These are phyloP conservation scores for Marisa cornuarietis DNA, from an alignment of 1,140 invertebrate species.

Conservation along the genomic window DNA sequence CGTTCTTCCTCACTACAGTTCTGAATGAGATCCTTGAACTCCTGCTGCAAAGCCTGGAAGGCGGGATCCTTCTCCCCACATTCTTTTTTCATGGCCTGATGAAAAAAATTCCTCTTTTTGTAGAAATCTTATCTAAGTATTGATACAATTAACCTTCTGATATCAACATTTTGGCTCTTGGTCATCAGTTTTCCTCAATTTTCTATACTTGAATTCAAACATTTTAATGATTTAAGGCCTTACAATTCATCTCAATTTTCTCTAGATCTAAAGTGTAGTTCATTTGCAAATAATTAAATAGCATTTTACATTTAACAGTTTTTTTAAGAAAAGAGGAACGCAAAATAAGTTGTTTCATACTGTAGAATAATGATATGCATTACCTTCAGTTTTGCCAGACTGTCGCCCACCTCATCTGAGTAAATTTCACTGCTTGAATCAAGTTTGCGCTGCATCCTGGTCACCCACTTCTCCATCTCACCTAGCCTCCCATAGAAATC, in stretches of 20 bases:
- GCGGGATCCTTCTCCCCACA: slow-evolving; percentile 49
- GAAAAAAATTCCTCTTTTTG: background rate
- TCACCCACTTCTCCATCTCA: slow-evolving; percentile 86
- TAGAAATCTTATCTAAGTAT: too few species aligned
- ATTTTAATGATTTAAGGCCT: too few species aligned
- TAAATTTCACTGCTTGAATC: slow-evolving; percentile 83
- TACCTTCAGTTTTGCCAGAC: slow-evolving; percentile 80
- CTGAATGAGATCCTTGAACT: slow-evolving; percentile 80
- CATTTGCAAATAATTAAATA: too few species aligned
- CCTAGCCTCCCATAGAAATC: slow-evolving; percentile 85
- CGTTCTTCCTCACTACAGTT: slow-evolving; percentile 78
- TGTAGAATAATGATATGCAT: slow-evolving; percentile 14
- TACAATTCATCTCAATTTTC: too few species aligned
- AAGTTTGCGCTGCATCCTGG: slow-evolving; percentile 77
- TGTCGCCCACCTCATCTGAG: slow-evolving; percentile 80
- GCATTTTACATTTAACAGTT: background rate
- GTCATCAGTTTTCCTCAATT: too few species aligned
- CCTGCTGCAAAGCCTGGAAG: slow-evolving; percentile 70
- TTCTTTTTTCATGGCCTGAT: slow-evolving; percentile 57
- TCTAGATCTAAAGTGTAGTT: too few species aligned
- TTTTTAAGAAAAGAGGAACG: background rate
- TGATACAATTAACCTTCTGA: too few species aligned
- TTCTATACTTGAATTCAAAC: too few species aligned
- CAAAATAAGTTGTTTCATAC: background rate
- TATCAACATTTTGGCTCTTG: too few species aligned